phyloP scores from a whole-genome alignment of 1,140 invertebrate species.

The Apis florea region DNA sequence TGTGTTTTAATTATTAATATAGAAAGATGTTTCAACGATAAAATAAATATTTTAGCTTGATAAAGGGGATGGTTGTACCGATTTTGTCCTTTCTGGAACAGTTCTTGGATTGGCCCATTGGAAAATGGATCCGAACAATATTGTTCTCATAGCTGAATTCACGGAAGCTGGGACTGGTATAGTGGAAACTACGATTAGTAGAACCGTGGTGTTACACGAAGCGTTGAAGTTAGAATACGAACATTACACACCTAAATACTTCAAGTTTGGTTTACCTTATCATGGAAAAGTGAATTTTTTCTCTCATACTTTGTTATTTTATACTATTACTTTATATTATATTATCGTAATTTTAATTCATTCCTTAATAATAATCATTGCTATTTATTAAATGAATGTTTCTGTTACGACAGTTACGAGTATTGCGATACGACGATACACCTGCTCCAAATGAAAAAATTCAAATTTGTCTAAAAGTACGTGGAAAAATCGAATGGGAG shows the following conservation, averaged over 20 bases:
- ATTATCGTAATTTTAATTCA: background rate
- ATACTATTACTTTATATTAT: background rate
- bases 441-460: conserved; percentile 76
- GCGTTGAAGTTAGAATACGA: conserved; percentile 82
- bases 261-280: conserved; percentile 85
- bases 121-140: conserved; percentile 79
- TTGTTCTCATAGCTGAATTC: conserved; percentile 81
- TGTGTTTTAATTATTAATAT: background rate
- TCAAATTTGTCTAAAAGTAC: conserved; percentile 75
- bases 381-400: background rate
- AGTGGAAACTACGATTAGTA: conserved; percentile 83
- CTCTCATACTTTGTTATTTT: too few species aligned
- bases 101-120: conserved; percentile 77
- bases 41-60: conserved; percentile 60
- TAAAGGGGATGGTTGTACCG: conserved; percentile 78
- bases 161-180: conserved; percentile 84
- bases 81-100: conserved; percentile 76
- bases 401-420: conserved; percentile 64
- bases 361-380: background rate
- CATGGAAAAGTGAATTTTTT: conserved; percentile 82
- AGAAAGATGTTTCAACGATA: background rate
- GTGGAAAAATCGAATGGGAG: conserved; percentile 75
- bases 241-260: conserved; percentile 81
- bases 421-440: conserved; percentile 73
- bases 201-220: conserved; percentile 80